Conservation (phyloP, 2,888 invertebrate genomes). For the Clostera curtula region DNA sequence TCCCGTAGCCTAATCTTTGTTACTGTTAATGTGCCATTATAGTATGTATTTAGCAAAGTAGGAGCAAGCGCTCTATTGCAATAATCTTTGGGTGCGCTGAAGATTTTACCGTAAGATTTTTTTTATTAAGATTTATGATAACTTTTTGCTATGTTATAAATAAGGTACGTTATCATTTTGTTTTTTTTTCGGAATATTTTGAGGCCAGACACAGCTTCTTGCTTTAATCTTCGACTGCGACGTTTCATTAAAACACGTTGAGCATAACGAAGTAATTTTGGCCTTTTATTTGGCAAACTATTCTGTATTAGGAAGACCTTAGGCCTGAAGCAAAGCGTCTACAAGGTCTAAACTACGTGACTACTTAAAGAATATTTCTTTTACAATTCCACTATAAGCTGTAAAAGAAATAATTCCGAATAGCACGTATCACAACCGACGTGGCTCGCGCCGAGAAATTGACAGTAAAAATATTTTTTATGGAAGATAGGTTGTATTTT, state of each 20-base stretch:
- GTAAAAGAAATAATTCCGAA: conserved; percentile 45
- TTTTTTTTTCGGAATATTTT: no score
- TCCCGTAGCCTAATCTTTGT: not conserved
- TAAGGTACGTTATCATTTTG: no score
- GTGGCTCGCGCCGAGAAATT: conserved; percentile 65
- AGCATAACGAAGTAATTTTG: conserved; percentile 53
- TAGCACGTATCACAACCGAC: conserved; percentile 73
- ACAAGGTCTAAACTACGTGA: conserved; percentile 65
- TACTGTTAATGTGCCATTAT: no score
- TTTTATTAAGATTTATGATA: no score
- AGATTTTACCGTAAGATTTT: no score
- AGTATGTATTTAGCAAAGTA: no score
- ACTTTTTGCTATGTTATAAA: no score
- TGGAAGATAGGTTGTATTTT: conserved; percentile 50
- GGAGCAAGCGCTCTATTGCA: no score
- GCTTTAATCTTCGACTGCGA: conserved; percentile 4
- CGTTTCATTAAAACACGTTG: conserved; percentile 24
- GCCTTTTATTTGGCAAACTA: conserved; percentile 42
- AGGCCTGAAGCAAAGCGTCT: conserved; percentile 68
- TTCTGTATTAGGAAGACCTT: conserved; percentile 52
- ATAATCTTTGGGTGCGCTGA: no score
- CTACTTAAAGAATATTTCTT: conserved; percentile 52
- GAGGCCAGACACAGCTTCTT: not conserved
- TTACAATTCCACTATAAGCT: conserved; percentile 28
- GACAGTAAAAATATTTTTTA: conserved; percentile 55